These are phyloP conservation scores for Pterois miles DNA, from an alignment of 2,797 vertebrate species.

Conservation along the genomic window DNA sequence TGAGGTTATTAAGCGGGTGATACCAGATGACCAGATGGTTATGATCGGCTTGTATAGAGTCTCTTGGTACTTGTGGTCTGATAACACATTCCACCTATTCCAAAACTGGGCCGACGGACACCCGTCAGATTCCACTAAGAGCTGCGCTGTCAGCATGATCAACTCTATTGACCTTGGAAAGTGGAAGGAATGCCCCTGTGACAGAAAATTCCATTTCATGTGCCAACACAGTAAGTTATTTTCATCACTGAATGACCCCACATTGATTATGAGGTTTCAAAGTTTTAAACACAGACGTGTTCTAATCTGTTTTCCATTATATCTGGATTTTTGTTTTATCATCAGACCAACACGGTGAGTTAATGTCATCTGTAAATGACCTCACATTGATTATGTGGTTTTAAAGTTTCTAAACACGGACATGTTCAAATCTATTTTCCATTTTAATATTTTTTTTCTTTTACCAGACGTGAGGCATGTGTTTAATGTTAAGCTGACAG, in stretches of 20 bases:
- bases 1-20: not conserved
- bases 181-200: not conserved
- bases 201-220: not conserved
- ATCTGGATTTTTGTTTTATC: too few relatives aligned
- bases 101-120: not conserved
- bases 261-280: too few relatives aligned
- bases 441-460: too few relatives aligned
- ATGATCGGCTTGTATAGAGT: not conserved
- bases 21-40: not conserved
- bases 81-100: not conserved
- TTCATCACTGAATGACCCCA: too few relatives aligned
- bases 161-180: not conserved
- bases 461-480: not conserved
- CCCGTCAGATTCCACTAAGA: not conserved
- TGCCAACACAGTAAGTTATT: not conserved
- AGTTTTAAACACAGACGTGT: too few relatives aligned
- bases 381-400: fast-evolving
- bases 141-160: not conserved
- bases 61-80: not conserved
- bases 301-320: too few relatives aligned
- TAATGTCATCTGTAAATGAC: too few relatives aligned
- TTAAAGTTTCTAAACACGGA: too few relatives aligned
- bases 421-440: too few relatives aligned
- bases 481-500: not conserved
- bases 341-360: too few relatives aligned